Evolutionary conservation across 2,888 invertebrate genomes (phyloP), one percentile per base, ranked within the genome.

Genomic region (Caenorhabditis panamensis): DNA sequence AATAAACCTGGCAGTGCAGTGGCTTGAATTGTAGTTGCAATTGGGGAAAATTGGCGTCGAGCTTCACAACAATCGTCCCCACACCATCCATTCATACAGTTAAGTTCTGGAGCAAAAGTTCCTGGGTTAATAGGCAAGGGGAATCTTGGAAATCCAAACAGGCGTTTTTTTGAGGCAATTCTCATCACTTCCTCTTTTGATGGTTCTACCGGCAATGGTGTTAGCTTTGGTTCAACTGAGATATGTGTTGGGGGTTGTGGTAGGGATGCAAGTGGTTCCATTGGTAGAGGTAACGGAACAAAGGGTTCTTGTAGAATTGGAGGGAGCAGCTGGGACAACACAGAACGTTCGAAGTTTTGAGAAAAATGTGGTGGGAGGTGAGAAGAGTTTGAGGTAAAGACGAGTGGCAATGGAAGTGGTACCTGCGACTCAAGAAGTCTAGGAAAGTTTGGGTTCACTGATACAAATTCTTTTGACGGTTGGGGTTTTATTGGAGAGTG

Each of bases 11-110:
- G 84, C 8, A 84, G 16, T 3, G 82, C 79, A 44, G 76, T 68
- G 0, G 84, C 84, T 41, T 84, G 82, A 37, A 84, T 82, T 20
- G 79, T 79, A 16, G 77, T 78, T 3, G 71, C 24, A 8, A 66
- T 36, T 9, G 73, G 49, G 13, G 71, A 37, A 16, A 58, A 58
- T 24, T 67, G 79, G 6, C 51, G 49, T 16, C 54, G 56, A 2
- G 58, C 16, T 8, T 77, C 69, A 67, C 84, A 84, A 44, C 84
- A 84, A 26, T 71, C 73, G 20, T 64, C 63, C 5, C 79, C 79
- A 49, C 84, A 84, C 72, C 75, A 82, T 0, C 84, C 84, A 24
- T 20, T 28, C 2, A 53, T 6, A 51, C 80, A 80, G 13, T 31
- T 36, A 3, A 26, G n/a, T 9, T 9, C 41, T 6, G 41, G 41